Conservation (phyloP, 2,113 vertebrate species). For the Jacana jacana region DNA sequence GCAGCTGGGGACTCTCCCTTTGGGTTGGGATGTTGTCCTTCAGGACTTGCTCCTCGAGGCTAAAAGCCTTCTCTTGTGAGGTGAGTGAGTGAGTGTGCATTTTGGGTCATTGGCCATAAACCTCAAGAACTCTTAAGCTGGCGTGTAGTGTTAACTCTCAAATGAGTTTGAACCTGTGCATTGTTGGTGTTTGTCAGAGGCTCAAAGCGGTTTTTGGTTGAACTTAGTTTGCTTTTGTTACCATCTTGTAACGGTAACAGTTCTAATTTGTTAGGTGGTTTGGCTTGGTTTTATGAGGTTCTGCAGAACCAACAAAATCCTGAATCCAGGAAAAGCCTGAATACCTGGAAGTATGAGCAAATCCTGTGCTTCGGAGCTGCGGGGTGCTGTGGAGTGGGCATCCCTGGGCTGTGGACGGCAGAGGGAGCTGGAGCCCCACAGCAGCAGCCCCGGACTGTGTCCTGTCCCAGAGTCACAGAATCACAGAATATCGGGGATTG, state of each 20-base stretch:
- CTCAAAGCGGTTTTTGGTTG: background rate
- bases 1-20: background rate
- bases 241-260: background rate
- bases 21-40: background rate
- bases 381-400: background rate
- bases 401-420: background rate
- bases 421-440: background rate
- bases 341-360: rapidly evolving
- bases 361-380: too few species aligned
- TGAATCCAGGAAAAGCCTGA: rapidly evolving
- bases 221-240: background rate
- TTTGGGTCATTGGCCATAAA: background rate
- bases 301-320: background rate
- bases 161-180: background rate
- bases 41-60: background rate
- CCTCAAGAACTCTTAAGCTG: background rate
- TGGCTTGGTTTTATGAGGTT: background rate
- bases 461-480: rapidly evolving
- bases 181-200: background rate
- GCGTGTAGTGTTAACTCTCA: background rate
- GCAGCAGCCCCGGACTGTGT: background rate
- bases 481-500: too few species aligned
- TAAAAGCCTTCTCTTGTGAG: background rate
- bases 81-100: background rate
- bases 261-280: background rate